These are phyloP conservation scores for Panurus biarmicus DNA, from an alignment of 2,113 vertebrate genomes.

Conservation along the genomic window DNA sequence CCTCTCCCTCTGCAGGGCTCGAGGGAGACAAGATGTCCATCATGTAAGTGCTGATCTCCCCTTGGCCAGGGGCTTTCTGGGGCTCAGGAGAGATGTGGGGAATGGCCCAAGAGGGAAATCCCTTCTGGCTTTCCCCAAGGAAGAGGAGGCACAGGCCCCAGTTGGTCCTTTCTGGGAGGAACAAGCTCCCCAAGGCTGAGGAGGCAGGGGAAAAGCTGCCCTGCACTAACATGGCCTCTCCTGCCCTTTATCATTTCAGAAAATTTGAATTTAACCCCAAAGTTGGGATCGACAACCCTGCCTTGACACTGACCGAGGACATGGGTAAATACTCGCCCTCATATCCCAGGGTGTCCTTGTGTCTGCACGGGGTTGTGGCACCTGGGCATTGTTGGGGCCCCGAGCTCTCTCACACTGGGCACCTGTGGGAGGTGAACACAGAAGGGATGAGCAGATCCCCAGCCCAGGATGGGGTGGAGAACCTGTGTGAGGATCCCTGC, in stretches of 20 bases:
- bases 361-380: neutral
- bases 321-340: conserved; percentile 64
- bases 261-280: conserved; percentile 89
- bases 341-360: neutral
- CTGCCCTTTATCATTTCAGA: conserved; percentile 66
- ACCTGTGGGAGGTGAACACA: neutral
- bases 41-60: conserved; percentile 62
- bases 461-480: neutral
- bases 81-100: neutral
- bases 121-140: neutral
- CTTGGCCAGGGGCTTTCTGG: neutral
- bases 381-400: neutral
- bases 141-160: neutral
- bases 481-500: neutral
- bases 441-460: neutral
- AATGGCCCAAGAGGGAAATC: neutral
- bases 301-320: conserved; percentile 82
- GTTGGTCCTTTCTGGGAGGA: neutral
- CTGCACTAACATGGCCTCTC: neutral
- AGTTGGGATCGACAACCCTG: conserved; percentile 91
- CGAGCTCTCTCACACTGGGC: neutral
- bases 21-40: conserved; percentile 46
- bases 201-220: rapidly evolving
- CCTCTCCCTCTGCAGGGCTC: conserved; percentile 55
- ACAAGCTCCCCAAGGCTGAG: neutral